Base-by-base conservation (phyloP, 2,113 vertebrate species). In the Nettapus auritus region DNA sequence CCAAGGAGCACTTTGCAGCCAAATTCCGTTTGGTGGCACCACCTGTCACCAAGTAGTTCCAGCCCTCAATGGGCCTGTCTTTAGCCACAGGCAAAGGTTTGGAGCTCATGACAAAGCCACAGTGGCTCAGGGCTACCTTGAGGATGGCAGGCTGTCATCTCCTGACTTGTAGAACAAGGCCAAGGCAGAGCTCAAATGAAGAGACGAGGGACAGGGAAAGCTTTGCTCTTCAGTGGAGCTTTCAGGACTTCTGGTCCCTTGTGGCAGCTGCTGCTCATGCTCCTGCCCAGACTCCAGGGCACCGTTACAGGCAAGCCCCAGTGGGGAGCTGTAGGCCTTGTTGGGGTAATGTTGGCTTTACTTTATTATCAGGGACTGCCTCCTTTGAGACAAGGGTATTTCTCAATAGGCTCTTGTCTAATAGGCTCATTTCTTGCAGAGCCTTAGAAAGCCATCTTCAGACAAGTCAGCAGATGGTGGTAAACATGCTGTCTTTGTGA, bases 311-410 rank as follows among this genome's bases (percentile, higher is more conserved):
- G 4, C 10, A 67, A 36, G 40, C 7, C 52, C 17, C 11, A 42
- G 19, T 0, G 17, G 13, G 22, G 9, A 74, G 4, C 3, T 0
- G 11, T 26, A 63, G 57, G 17, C 5, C 16, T 79, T 64, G 34
- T 6, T 42, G 3, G 14, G 3, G 7, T 78, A 34, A 17, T 21
- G 22, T 42, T 48, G 28, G 6, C 6, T 71, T 81, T 56, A 22
- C n/a, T 88, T 23, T 8, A 17, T 42, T 69, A 2, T 46, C 44
- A 55, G 42, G 14, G 14, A 16, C 33, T 40, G 11, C 44, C 5
- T 66, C 21, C 18, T 9, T 44, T 53, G 38, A 28, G 6, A 64
- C 38, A 7, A 17, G 13, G 46, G 14, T 6, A 7, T 23, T 73
- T 40, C 20, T n/a, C n/a, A n/a, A n/a, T n/a, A n/a, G n/a, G n/a